A percentile compares a stretch with the other conserved stretches of the same genome.
Conservation (phyloP, 2,113 vertebrate genomes). For the Podarcis muralis region DNA sequence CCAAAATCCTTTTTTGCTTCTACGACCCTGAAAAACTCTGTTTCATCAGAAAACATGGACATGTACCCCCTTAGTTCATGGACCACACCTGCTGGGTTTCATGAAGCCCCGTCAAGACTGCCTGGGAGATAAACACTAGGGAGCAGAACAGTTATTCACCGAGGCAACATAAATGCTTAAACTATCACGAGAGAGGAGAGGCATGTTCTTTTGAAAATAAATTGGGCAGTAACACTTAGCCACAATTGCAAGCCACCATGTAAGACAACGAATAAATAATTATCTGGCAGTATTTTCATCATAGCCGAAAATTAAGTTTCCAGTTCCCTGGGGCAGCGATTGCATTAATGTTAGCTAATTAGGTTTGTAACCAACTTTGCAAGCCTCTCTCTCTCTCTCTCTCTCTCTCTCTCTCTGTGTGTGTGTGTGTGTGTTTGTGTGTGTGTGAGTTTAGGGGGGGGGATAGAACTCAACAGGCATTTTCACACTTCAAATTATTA, state of each 20-base stretch:
- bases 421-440: not conserved
- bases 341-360: constrained; percentile 70
- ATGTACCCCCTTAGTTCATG: too few relatives aligned
- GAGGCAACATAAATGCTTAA: not conserved
- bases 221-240: constrained; percentile 41
- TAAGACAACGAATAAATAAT: constrained; percentile 66
- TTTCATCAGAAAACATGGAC: too few relatives aligned
- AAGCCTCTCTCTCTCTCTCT: constrained; percentile 13
- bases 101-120: not conserved
- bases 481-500: constrained; percentile 61
- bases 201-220: constrained; percentile 11
- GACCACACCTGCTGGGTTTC: not conserved
- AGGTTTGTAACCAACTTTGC: constrained; percentile 68
- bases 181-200: not conserved
- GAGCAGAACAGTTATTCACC: not conserved
- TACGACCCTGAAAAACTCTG: too few relatives aligned
- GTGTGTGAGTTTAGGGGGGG: not conserved
- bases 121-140: not conserved
- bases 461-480: constrained; percentile 56
- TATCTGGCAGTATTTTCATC: constrained; percentile 58
- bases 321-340: constrained; percentile 60
- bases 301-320: constrained; percentile 69
- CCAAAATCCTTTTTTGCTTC: too few relatives aligned
- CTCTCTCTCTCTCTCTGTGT: too few relatives aligned
- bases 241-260: constrained; percentile 48